Evolutionary conservation across 1,140 invertebrate species (phyloP).

Genomic region (Vollenhovia emeryi): DNA sequence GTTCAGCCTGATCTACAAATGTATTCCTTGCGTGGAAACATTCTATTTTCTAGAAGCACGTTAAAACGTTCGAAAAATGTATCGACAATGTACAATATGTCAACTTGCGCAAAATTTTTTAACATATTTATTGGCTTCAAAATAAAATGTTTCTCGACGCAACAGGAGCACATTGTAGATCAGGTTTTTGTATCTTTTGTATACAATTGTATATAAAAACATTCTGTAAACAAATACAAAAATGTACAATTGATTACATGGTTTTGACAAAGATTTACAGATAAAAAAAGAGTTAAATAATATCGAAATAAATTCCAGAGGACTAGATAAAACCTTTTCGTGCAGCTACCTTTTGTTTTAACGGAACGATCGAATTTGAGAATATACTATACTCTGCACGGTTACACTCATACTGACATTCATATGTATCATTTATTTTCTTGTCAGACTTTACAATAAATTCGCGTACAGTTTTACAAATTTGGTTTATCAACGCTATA

Average conservation of each 20-base stretch:
- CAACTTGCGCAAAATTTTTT: no score
- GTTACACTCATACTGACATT: background rate
- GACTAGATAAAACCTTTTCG: background rate
- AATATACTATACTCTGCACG: background rate
- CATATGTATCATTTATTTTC: slow-evolving; percentile 46
- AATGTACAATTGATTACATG: background rate
- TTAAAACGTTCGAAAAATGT: no score
- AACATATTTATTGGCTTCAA: no score
- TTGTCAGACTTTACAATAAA: slow-evolving; percentile 44
- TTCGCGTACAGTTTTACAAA: slow-evolving; percentile 48
- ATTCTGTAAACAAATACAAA: background rate
- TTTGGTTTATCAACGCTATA: slow-evolving; percentile 28
- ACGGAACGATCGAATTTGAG: background rate
- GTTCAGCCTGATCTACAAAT: no score
- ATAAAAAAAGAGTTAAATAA: no score
- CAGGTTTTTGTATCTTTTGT: slow-evolving; percentile 5
- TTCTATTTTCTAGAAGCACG: no score
- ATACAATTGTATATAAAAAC: background rate
- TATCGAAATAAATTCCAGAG: background rate
- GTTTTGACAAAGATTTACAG: background rate
- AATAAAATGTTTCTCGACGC: no score
- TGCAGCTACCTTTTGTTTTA: background rate
- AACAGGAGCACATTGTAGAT: no score
- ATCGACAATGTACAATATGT: no score
- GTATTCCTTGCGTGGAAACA: no score